Conservation (phyloP, 2,797 vertebrate species). For the Leuciscus waleckii region DNA sequence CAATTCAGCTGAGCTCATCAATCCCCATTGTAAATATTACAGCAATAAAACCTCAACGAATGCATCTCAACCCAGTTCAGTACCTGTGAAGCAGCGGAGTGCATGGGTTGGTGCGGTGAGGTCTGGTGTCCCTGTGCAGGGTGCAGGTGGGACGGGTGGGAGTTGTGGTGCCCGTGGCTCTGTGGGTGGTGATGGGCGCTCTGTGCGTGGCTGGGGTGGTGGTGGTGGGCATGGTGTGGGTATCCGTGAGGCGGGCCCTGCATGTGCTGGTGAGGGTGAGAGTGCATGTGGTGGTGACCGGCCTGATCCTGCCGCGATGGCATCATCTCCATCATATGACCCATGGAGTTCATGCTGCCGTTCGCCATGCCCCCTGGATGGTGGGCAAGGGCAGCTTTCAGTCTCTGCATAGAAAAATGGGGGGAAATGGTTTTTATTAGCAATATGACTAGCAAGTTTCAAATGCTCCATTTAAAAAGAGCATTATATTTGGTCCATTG, state of each 20-base stretch:
- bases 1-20: not conserved
- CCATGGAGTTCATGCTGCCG: slow-evolving; percentile 98
- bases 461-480: not conserved
- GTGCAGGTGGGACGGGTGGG: slow-evolving; percentile 89
- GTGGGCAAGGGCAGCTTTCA: slow-evolving; percentile 96
- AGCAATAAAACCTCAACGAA: not conserved
- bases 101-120: slow-evolving; percentile 92
- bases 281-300: slow-evolving; percentile 91
- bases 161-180: slow-evolving; percentile 86
- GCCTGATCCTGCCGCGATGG: slow-evolving; percentile 92
- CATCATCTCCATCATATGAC: slow-evolving; percentile 99
- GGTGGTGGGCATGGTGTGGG: slow-evolving; percentile 88
- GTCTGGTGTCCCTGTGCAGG: slow-evolving; percentile 90
- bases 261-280: slow-evolving; percentile 90
- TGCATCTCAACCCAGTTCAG: not conserved
- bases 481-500: not conserved
- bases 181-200: slow-evolving; percentile 88
- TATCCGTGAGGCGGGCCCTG: slow-evolving; percentile 90
- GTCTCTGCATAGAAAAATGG: slow-evolving; percentile 80
- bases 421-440: slow-evolving; percentile 1
- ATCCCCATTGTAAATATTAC: not conserved
- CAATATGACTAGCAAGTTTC: not conserved
- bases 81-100: slow-evolving; percentile 95
- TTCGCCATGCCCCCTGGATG: slow-evolving; percentile 94
- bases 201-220: slow-evolving; percentile 72